These are phyloP conservation scores for Epinephelus awoara DNA, from an alignment of 2,797 vertebrate species.

Conservation along the genomic window DNA sequence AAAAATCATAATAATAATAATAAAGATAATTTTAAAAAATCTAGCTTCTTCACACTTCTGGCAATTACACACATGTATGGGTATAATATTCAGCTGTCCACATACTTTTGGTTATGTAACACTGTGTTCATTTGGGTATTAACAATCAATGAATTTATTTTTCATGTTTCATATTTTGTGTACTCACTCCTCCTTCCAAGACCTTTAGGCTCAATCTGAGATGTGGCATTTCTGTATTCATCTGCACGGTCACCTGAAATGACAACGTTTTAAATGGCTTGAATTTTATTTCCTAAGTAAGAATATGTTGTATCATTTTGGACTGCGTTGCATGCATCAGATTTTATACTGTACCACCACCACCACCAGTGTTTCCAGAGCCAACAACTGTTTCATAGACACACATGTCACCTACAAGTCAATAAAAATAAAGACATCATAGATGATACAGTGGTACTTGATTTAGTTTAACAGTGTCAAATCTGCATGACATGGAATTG, in stretches of 20 bases:
- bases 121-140: not conserved
- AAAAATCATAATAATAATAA: too few species aligned
- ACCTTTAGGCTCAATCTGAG: not conserved
- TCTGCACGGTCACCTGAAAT: not conserved
- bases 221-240: too few species aligned
- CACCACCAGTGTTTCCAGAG: not conserved
- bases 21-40: too few species aligned
- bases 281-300: not conserved
- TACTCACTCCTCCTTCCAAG: constrained; percentile 2
- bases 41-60: not conserved
- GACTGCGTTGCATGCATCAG: not conserved
- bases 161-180: not conserved
- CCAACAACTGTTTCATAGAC: not conserved
- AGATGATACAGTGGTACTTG: not conserved
- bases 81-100: not conserved
- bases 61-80: not conserved
- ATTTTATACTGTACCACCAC: constrained; percentile 5
- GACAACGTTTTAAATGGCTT: not conserved
- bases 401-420: not conserved
- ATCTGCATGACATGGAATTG: not conserved
- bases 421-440: not conserved
- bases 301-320: not conserved
- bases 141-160: not conserved
- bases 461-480: too few species aligned
- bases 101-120: not conserved